Percentiles rank a stretch among this genome's conserved stretches.
Evolutionary conservation across 2,113 vertebrate genomes (phyloP).

Genomic region (Athene noctua): DNA sequence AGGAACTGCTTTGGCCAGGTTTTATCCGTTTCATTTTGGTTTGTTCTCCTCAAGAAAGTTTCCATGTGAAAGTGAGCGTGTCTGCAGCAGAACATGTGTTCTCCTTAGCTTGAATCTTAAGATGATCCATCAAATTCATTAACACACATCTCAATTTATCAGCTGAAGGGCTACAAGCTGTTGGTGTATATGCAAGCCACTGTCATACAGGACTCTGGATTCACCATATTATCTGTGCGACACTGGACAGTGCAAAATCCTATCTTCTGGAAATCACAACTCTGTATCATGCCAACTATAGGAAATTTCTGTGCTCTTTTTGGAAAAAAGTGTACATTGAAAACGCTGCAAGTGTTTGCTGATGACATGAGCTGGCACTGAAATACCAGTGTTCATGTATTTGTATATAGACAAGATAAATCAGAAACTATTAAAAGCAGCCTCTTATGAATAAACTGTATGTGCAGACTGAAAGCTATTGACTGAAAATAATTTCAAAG

Average conservation of each 20-base stretch:
- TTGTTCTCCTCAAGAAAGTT: background rate
- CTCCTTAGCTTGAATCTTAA: background rate
- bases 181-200: background rate
- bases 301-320: background rate
- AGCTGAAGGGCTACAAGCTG: background rate
- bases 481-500: background rate
- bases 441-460: background rate
- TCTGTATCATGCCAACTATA: fast-evolving
- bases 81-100: background rate
- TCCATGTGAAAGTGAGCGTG: background rate
- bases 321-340: background rate
- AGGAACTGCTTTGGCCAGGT: background rate
- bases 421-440: background rate
- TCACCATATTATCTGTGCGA: background rate
- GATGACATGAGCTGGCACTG: background rate
- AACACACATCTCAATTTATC: background rate
- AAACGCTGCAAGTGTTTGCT: background rate
- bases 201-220: background rate
- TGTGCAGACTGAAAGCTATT: background rate
- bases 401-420: background rate
- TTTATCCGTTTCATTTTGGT: background rate
- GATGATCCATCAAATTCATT: background rate
- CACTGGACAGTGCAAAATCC: background rate
- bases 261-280: background rate
- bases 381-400: background rate